These are phyloP conservation scores for Gymnoscopelus braueri DNA, from an alignment of 2,797 vertebrate genomes.

Conservation along the genomic window DNA sequence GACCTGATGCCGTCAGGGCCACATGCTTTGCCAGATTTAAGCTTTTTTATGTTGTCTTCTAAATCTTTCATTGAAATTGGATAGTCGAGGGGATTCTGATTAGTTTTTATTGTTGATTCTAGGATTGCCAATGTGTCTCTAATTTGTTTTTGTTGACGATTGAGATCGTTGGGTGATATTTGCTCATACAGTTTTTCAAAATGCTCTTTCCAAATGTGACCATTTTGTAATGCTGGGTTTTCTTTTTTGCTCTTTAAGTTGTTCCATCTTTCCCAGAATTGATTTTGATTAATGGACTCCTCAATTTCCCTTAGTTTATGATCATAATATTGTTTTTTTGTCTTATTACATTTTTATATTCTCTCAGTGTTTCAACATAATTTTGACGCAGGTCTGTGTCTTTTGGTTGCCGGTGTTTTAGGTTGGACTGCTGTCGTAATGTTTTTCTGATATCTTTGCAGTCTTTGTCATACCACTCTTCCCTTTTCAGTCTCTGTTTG, in stretches of 20 bases:
- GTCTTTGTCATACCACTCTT: no score
- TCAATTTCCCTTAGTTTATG: not conserved
- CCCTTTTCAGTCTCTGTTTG: not conserved
- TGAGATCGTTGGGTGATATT: not conserved
- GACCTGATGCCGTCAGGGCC: not conserved
- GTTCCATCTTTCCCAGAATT: not conserved
- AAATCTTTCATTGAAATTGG: not conserved
- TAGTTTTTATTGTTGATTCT: not conserved
- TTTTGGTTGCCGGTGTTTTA: not conserved
- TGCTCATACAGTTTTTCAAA: not conserved
- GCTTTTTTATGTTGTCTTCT: not conserved
- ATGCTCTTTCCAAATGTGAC: conserved; percentile 1
- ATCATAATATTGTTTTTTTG: not conserved
- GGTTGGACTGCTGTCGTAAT: not conserved
- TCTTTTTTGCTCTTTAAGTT: not conserved
- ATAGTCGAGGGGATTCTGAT: not conserved
- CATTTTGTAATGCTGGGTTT: not conserved
- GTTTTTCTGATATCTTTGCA: not conserved
- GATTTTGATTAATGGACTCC: not conserved
- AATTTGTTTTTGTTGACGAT: not conserved
- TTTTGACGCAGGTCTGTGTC: not conserved
- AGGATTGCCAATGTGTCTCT: no score
- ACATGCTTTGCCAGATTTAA: not conserved
- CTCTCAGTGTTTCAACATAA: not conserved
- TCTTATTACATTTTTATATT: not conserved